Conservation (phyloP, 2,888 invertebrate species). For the Pseudanteris insignis region DNA sequence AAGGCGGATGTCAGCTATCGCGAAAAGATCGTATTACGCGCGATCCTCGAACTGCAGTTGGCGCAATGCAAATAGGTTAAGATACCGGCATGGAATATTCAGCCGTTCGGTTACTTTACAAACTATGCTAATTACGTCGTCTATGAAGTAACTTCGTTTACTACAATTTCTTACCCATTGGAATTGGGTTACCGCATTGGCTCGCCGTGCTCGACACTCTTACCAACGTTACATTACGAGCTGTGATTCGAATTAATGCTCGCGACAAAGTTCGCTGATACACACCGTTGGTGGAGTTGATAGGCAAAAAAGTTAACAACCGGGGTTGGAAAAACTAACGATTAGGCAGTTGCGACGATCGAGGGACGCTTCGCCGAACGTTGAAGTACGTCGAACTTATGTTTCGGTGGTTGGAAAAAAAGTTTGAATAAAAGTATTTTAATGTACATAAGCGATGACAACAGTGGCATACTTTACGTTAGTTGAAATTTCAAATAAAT, state of each 20-base stretch:
- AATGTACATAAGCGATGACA: too few species aligned
- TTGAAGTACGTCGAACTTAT: too few species aligned
- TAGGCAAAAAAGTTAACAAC: too few species aligned
- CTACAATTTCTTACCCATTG: conserved; percentile 33
- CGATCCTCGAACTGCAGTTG: conserved; percentile 8
- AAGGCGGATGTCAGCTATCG: conserved; percentile 18
- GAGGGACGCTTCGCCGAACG: too few species aligned
- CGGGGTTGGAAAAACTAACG: too few species aligned
- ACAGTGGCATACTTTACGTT: too few species aligned
- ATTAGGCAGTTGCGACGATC: too few species aligned
- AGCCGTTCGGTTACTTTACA: conserved; percentile 30
- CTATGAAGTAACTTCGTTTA: conserved; percentile 33
- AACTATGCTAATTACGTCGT: conserved; percentile 41
- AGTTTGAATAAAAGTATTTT: too few species aligned
- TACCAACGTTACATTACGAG: conserved; percentile 23
- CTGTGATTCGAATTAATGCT: conserved; percentile 29
- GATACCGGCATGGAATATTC: conserved; percentile 23
- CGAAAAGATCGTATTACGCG: conserved; percentile 22
- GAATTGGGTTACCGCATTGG: conserved; percentile 31
- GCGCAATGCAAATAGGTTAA: conserved; percentile 20
- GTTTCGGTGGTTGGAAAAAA: too few species aligned
- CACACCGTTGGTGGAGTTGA: too few species aligned
- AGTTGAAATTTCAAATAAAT: too few species aligned
- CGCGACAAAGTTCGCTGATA: too few species aligned
- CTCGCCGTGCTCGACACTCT: conserved; percentile 20